These are phyloP conservation scores for Glyptemys insculpta DNA, from an alignment of 2,797 vertebrate genomes.

Conservation along the genomic window DNA sequence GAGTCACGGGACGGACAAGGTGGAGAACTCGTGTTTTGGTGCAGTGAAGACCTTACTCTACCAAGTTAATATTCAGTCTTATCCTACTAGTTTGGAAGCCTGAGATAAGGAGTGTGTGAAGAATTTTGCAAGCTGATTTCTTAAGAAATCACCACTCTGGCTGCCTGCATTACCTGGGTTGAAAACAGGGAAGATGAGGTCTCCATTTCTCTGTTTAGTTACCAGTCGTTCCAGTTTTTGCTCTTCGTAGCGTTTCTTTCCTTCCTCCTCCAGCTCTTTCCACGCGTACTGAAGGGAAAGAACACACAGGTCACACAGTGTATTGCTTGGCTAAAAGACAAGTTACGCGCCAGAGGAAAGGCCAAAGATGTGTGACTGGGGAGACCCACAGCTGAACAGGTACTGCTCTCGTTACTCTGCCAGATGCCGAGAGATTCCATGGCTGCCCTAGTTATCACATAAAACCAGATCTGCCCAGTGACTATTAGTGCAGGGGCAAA, in stretches of 20 bases:
- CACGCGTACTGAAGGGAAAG: conserved; percentile 82
- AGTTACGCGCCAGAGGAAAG: neutral
- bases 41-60: neutral
- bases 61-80: neutral
- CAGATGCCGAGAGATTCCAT: neutral
- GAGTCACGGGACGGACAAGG: neutral
- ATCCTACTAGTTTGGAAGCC: neutral
- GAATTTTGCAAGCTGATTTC: neutral
- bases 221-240: conserved; percentile 92
- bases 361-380: neutral
- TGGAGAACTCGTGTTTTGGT: neutral
- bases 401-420: neutral
- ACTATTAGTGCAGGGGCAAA: neutral
- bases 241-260: conserved; percentile 91
- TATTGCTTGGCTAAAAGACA: accelerated
- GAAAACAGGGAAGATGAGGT: conserved; percentile 79
- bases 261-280: conserved; percentile 89
- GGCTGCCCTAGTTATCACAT: neutral
- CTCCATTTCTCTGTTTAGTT: conserved; percentile 88
- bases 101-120: neutral
- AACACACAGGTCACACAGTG: neutral
- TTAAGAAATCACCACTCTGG: accelerated
- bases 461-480: neutral
- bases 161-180: conserved; percentile 84
- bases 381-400: neutral